Percentiles rank a stretch among this genome's conserved stretches.
These are phyloP conservation scores for Myiotriccus ornatus DNA, from an alignment of 2,797 vertebrate species.

Conservation along the genomic window DNA sequence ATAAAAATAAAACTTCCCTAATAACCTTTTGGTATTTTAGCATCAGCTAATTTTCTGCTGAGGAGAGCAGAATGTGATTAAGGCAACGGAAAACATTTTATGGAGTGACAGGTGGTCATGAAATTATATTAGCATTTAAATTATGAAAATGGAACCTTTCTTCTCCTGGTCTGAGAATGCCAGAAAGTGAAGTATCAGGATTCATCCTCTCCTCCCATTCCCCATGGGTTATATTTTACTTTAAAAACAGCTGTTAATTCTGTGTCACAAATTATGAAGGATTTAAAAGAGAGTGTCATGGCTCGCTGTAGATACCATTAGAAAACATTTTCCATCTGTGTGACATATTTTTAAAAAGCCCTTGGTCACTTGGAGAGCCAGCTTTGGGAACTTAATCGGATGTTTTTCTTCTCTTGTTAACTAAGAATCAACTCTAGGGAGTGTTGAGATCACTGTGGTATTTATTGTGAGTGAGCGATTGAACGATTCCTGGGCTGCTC, in stretches of 20 bases:
- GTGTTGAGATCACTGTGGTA: background rate
- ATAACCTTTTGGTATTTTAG: conserved; percentile 62
- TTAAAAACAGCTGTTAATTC: conserved; percentile 72
- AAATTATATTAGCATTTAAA: conserved; percentile 77
- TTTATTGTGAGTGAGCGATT: conserved; percentile 49
- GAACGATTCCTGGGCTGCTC: conserved; percentile 38
- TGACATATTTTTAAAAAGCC: conserved; percentile 37
- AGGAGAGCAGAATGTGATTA: conserved; percentile 72
- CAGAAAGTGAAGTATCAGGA: conserved; percentile 60
- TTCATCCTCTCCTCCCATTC: conserved; percentile 30
- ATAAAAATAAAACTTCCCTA: conserved; percentile 48
- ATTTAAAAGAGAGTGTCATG: conserved; percentile 37
- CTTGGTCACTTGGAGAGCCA: conserved; percentile 34
- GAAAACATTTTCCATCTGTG: conserved; percentile 71
- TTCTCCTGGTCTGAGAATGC: conserved; percentile 62
- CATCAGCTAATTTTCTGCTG: conserved; percentile 72
- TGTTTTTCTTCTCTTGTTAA: conserved; percentile 27
- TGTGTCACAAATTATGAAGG: conserved; percentile 38
- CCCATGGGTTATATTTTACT: conserved; percentile 58
- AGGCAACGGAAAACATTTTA: conserved; percentile 73
- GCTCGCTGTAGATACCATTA: conserved; percentile 42
- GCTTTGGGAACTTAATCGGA: conserved; percentile 12
- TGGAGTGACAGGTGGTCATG: conserved; percentile 71
- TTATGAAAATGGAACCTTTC: conserved; percentile 66
- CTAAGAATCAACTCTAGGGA: conserved; percentile 34